Evolutionary conservation across 2,888 invertebrate species (phyloP).

Genomic region (Polyommatus iphigenia): DNA sequence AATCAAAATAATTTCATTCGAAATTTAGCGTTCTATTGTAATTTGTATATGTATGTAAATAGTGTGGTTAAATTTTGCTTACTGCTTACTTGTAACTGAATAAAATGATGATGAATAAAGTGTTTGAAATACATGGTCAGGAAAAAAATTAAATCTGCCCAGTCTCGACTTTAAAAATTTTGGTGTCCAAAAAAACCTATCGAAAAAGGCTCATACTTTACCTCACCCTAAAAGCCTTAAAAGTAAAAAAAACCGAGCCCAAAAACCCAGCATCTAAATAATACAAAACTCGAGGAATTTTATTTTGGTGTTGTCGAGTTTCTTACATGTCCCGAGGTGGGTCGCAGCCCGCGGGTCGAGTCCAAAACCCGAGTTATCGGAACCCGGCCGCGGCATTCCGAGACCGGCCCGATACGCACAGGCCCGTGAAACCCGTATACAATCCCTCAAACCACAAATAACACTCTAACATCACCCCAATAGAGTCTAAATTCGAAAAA

Average conservation of each 20-base stretch:
- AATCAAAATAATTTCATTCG: neutral
- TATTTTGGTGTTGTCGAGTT: conserved; percentile 23
- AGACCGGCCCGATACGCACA: conserved; percentile 75
- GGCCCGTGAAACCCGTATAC: conserved; percentile 56
- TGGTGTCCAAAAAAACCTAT: neutral
- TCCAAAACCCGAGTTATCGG: conserved; percentile 68
- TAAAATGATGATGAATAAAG: too few species aligned
- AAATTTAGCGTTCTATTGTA: neutral
- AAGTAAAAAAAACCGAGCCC: neutral
- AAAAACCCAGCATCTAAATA: conserved; percentile 12
- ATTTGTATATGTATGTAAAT: too few species aligned
- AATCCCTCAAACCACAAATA: conserved; percentile 43
- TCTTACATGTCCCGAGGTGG: conserved; percentile 12
- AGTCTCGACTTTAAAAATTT: neutral
- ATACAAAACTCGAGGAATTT: conserved; percentile 23
- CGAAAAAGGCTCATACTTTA: neutral
- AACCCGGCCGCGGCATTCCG: conserved; percentile 75
- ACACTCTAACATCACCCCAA: conserved; percentile 41
- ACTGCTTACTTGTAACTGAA: too few species aligned
- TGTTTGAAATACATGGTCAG: neutral
- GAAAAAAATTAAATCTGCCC: neutral
- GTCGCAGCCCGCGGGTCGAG: conserved; percentile 43
- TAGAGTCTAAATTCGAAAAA: conserved; percentile 48
- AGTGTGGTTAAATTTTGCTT: too few species aligned
- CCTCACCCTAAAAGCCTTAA: neutral